Evolutionary conservation across 2,888 invertebrate species (phyloP), one percentile per base, ranked within the genome.

Genomic region (Philaethria dido): DNA sequence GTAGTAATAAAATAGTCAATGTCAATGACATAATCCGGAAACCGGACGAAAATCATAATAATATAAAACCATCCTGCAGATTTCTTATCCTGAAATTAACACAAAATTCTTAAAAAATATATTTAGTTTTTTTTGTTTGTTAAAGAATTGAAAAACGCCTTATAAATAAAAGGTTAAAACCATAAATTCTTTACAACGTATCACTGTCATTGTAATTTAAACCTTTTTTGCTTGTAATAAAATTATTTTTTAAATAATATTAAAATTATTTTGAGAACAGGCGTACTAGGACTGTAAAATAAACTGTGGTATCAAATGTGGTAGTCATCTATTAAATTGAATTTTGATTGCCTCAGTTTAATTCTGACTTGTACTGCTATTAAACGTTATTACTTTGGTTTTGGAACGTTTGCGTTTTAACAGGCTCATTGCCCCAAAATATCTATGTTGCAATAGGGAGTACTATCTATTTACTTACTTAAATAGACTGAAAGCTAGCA

Each of bases 271-370:
- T 70, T 65, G 50, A 64, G 70, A 73, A 64, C 70, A 69, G 69
- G 69, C 71, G 74, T 75, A 72, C 61, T 72, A 72, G 73, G 69
- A 75, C 72, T 64, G 73, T 80, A 77, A 50, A 50, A n/a, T n/a
- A n/a, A n/a, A n/a, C n/a, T n/a, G n/a, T n/a, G n/a, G 72, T 73
- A 70, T 74, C 68, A 71, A 74, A 72, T 69, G 74, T 72, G 69
- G 73, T 72, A 71, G 74, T 72, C 70, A 72, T 70, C 71, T 67
- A 64, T 72, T 72, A 72, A 74, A 72, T 71, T 69, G 69, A 73
- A 73, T 76, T 76, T 76, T 75, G 72, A 75, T 75, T 71, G 73
- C 71, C 66, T 18, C 66, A 62, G 68, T 71, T 73, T 71, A 72
- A 75, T 72, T 73, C 70, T 64, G 69, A 72, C 72, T 76, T 70